Conservation (phyloP, 2,113 vertebrate genomes). For the Oncorhynchus nerka region DNA sequence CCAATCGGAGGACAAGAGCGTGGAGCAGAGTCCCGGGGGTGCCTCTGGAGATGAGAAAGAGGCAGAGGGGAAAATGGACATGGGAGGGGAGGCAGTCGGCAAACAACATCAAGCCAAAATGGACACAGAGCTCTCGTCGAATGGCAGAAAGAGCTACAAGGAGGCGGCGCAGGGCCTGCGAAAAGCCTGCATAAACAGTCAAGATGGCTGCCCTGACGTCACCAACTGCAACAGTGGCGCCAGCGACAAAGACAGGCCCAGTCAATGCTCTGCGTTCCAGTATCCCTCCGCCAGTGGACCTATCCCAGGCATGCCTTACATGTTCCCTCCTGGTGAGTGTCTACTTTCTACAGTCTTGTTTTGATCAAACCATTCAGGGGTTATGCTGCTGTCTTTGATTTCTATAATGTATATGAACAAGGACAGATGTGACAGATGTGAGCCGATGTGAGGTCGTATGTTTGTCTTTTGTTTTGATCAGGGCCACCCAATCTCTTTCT, state of each 20-base stretch:
- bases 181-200: conserved; percentile 68
- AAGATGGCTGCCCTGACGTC: conserved; percentile 68
- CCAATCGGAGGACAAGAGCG: conserved; percentile 76
- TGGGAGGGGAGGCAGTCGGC: conserved; percentile 64
- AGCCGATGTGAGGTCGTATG: neutral
- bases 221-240: conserved; percentile 55
- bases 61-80: conserved; percentile 73
- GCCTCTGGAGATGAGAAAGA: conserved; percentile 81
- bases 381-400: neutral
- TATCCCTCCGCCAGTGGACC: conserved; percentile 71
- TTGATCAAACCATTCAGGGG: neutral
- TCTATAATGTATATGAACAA: neutral
- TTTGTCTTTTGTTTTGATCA: conserved; percentile 53
- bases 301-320: conserved; percentile 75
- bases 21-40: conserved; percentile 64
- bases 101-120: conserved; percentile 76
- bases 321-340: conserved; percentile 73
- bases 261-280: conserved; percentile 73
- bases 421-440: neutral
- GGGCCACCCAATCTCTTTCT: conserved; percentile 77
- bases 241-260: conserved; percentile 77
- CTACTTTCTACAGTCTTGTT: neutral
- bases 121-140: conserved; percentile 62
- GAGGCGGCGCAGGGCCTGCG: conserved; percentile 70
- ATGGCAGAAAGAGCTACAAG: conserved; percentile 69